phyloP scores from a whole-genome alignment of 1,140 invertebrate genomes.

The Himalopsyche phryganea region DNA sequence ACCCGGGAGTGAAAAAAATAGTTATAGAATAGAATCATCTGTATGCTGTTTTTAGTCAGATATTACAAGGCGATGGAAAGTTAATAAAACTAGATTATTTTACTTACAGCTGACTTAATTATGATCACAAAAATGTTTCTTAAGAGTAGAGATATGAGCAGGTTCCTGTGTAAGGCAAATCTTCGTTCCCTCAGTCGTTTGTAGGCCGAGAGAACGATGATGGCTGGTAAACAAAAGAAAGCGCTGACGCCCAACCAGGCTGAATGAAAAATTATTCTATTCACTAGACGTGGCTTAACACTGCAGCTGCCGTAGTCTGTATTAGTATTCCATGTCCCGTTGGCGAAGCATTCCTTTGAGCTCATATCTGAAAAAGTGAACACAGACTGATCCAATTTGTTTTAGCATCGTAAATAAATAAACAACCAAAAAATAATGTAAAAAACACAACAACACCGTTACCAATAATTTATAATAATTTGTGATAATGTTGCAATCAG shows the following conservation, averaged over 20 bases:
- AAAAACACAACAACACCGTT: background rate
- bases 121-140: conserved; percentile 54
- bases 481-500: background rate
- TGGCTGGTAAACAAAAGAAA: conserved; percentile 50
- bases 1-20: too few relatives aligned
- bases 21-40: too few relatives aligned
- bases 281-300: conserved; percentile 47
- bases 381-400: too few relatives aligned
- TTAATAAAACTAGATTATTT: too few relatives aligned
- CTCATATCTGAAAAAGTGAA: conserved; percentile 50
- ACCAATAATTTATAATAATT: background rate
- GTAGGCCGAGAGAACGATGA: conserved; percentile 53
- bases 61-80: too few relatives aligned
- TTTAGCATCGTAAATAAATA: background rate
- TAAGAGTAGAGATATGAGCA: conserved; percentile 53
- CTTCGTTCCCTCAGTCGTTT: conserved; percentile 48
- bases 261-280: conserved; percentile 50
- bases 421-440: background rate
- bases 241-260: conserved; percentile 47
- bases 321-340: conserved; percentile 50
- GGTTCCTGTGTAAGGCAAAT: conserved; percentile 54
- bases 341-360: conserved; percentile 47
- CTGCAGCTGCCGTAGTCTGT: conserved; percentile 55
- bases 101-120: conserved; percentile 47
- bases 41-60: too few relatives aligned